Percentiles rank a stretch among this genome's conserved stretches.
Conservation (phyloP, 2,888 invertebrate genomes). For the Agrochola macilenta region DNA sequence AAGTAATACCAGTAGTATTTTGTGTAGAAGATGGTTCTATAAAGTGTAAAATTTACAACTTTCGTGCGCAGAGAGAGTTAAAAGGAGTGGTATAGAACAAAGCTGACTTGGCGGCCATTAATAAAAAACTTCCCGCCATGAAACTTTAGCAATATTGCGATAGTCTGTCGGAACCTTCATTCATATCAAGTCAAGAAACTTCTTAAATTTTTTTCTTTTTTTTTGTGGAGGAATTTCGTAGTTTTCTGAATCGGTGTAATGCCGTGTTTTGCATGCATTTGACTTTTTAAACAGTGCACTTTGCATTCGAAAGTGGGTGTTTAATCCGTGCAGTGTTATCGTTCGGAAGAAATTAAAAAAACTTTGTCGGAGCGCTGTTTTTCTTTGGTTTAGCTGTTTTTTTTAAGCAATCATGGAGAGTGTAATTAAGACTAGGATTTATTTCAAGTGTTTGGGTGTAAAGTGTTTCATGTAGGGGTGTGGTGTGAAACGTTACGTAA, state of each 20-base stretch:
- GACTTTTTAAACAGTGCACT: slow-evolving; percentile 61
- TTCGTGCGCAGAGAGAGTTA: slow-evolving; percentile 75
- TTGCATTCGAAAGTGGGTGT: slow-evolving; percentile 60
- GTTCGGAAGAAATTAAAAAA: slow-evolving; percentile 54
- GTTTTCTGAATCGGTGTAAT: slow-evolving; percentile 56
- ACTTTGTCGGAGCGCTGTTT: slow-evolving; percentile 19
- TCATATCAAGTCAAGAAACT: slow-evolving; percentile 73
- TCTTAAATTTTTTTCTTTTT: slow-evolving; percentile 62
- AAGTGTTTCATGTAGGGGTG: slow-evolving; percentile 4
- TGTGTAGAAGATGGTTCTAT: slow-evolving; percentile 64
- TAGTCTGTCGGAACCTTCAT: slow-evolving; percentile 77
- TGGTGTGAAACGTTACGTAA: slow-evolving; percentile 10
- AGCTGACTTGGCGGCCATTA: slow-evolving; percentile 76
- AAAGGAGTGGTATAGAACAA: slow-evolving; percentile 77
- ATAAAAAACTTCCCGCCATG: slow-evolving; percentile 81
- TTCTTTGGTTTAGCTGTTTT: slow-evolving; percentile 29
- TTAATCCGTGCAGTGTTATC: slow-evolving; percentile 59
- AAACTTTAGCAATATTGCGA: slow-evolving; percentile 88
- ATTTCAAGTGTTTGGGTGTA: slow-evolving; percentile 32
- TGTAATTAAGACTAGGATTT: slow-evolving; percentile 56
- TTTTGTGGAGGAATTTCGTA: slow-evolving; percentile 46
- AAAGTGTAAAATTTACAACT: slow-evolving; percentile 78
- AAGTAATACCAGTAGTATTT: slow-evolving; percentile 56
- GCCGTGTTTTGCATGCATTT: slow-evolving; percentile 65
- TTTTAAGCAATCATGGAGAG: slow-evolving; percentile 26